Evolutionary conservation across 2,888 invertebrate species (phyloP), one percentile per base, ranked within the genome.

Genomic region (Pterostichus niger): DNA sequence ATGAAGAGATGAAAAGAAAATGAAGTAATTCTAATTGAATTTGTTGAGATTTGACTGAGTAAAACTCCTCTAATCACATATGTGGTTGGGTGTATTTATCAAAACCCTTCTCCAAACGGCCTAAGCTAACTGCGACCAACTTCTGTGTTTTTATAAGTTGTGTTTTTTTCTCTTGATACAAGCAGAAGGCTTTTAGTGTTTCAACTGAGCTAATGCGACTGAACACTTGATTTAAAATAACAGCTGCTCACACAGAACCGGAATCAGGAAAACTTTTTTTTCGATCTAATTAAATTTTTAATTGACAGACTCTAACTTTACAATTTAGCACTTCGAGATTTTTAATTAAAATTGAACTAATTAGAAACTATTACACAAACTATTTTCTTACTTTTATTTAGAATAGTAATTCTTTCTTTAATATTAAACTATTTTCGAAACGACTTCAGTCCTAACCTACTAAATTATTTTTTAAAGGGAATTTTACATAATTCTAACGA

Each of bases 201-300:
- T 49, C n/a, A 49, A 40, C 13, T n/a, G 35, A 64, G 13, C 64
- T 64, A 64, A 64, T 64, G 64, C 64, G 33, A 33, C n/a, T 13
- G 64, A 33, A 64, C 64, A 33, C 64, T 64, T 64, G 64, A 64
- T 64, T 64, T 64, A 64, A 64, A 64, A 64, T 64, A 64, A 64
- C 64, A 64, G 64, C 64, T 64, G 64, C 35, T 13, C 1, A 33
- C 31, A 33, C 64, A 64, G 35, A 35, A 10, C n/a, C n/a, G 49
- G 13, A 49, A 1, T 49, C 40, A 40, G 40, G 40, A 40, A 40
- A 40, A 40, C 40, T 40, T 40, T 13, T 49, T 49, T 49, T 49
- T 49, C 5, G 5, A 2, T 1, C 49, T 49, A 49, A 49, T 49
- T 49, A 49, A 49, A 49, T 49, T 49, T 49, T 49, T 49, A 49